Evolutionary conservation across 2,888 invertebrate genomes (phyloP).

Genomic region (Epicampocera succincta): DNA sequence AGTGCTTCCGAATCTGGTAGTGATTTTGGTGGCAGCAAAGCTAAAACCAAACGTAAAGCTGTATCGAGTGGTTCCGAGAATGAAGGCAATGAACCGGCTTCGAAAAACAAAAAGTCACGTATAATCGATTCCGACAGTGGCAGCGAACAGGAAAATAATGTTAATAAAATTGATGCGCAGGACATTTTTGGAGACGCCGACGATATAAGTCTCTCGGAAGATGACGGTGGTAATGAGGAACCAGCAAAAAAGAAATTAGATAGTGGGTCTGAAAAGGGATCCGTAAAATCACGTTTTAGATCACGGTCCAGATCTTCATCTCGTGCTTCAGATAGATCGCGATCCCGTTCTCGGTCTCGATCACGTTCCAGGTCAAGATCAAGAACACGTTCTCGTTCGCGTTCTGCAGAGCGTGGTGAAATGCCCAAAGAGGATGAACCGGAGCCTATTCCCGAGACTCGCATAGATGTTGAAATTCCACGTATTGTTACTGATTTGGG

Average conservation of each 20-base stretch:
- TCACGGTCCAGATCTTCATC: conserved; percentile 72
- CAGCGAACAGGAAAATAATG: conserved; percentile 81
- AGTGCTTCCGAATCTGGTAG: conserved; percentile 79
- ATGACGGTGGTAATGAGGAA: conserved; percentile 81
- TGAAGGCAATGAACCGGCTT: conserved; percentile 58
- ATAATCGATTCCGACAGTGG: conserved; percentile 88
- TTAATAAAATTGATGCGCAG: conserved; percentile 83
- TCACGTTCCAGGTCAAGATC: conserved; percentile 75
- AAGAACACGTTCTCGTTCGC: conserved; percentile 76
- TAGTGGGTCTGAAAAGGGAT: conserved; percentile 75
- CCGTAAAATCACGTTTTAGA: conserved; percentile 76
- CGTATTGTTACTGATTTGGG: conserved; percentile 96
- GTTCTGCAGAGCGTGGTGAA: conserved; percentile 76
- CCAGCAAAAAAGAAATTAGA: conserved; percentile 75
- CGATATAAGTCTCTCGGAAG: conserved; percentile 94
- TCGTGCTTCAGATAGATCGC: conserved; percentile 69
- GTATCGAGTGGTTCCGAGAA: conserved; percentile 83
- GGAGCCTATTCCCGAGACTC: conserved; percentile 93
- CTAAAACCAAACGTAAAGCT: conserved; percentile 80
- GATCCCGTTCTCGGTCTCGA: conserved; percentile 75
- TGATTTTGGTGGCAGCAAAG: conserved; percentile 78
- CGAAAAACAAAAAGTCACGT: conserved; percentile 83
- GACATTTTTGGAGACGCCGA: conserved; percentile 96
- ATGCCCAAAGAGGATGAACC: conserved; percentile 84
- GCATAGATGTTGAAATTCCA: conserved; percentile 98